Conservation (phyloP, 2,888 invertebrate species). For the Sclerodermus sp. region DNA sequence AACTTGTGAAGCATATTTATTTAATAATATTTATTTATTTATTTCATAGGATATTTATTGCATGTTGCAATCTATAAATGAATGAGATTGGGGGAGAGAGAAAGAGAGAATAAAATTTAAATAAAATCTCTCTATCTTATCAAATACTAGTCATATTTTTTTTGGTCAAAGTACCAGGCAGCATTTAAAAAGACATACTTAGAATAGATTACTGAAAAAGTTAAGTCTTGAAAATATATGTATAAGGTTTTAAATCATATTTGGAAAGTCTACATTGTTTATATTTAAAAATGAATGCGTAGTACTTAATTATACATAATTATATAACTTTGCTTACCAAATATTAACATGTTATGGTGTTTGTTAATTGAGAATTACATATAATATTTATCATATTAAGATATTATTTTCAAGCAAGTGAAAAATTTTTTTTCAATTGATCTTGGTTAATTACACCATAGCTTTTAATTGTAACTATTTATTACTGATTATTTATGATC, state of each 20-base stretch:
- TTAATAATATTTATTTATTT: slow-evolving; percentile 6
- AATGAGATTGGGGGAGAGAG: not conserved
- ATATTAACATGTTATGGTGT: not conserved
- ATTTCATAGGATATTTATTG: slow-evolving; percentile 7
- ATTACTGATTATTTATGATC: slow-evolving; percentile 18
- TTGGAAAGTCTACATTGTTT: slow-evolving; percentile 40
- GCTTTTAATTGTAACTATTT: slow-evolving; percentile 25
- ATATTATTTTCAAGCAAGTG: not conserved
- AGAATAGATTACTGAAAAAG: slow-evolving; percentile 33
- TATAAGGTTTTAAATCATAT: slow-evolving; percentile 35
- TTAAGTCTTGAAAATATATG: slow-evolving; percentile 37
- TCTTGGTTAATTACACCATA: slow-evolving; percentile 3
- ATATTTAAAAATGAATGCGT: slow-evolving; percentile 21
- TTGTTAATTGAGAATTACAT: not conserved
- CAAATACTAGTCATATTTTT: slow-evolving; percentile 34
- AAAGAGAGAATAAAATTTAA: slow-evolving; percentile 3
- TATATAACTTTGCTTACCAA: not conserved
- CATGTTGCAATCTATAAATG: slow-evolving; percentile 5
- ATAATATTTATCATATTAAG: not conserved
- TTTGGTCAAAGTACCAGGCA: slow-evolving; percentile 28
- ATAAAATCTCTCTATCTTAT: slow-evolving; percentile 21
- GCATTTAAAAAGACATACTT: slow-evolving; percentile 39
- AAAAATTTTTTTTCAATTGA: not conserved
- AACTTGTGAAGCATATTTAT: not conserved
- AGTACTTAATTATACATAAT: slow-evolving; percentile 12